A percentile compares a stretch with the other conserved stretches of the same genome.
These are phyloP conservation scores for Maconellicoccus hirsutus DNA, from an alignment of 1,140 invertebrate species.

Conservation along the genomic window DNA sequence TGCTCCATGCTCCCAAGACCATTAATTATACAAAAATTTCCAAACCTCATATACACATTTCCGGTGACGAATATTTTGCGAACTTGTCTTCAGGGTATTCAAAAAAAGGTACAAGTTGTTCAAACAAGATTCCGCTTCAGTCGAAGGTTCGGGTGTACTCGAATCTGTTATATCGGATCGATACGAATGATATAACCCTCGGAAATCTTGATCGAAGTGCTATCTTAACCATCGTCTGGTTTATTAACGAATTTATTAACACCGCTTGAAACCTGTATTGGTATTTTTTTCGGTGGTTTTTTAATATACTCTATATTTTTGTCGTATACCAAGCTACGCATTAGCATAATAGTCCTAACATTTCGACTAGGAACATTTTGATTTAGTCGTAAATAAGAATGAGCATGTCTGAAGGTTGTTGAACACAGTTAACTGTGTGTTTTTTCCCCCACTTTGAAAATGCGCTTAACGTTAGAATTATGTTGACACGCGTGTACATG, in stretches of 20 bases:
- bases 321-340: neutral
- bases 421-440: slow-evolving; percentile 3
- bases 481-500: slow-evolving; percentile 2
- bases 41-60: too few species aligned
- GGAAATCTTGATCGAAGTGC: neutral
- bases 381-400: slow-evolving; percentile 9
- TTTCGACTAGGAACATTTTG: neutral
- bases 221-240: slow-evolving; percentile 2
- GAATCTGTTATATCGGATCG: neutral
- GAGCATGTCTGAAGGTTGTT: slow-evolving; percentile 7
- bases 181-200: neutral
- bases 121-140: too few species aligned
- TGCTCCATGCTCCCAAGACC: too few species aligned
- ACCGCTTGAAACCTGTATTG: slow-evolving; percentile 7
- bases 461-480: neutral
- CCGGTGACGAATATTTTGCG: too few species aligned
- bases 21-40: too few species aligned
- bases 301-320: slow-evolving; percentile 1
- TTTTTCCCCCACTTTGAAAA: neutral
- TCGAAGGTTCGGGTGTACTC: neutral
- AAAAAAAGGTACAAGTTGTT: too few species aligned
- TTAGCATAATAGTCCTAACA: slow-evolving; percentile 4
- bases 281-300: neutral
- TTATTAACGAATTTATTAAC: slow-evolving; percentile 10
- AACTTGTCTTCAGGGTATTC: too few species aligned